These are phyloP conservation scores for Mystacides longicornis DNA, from an alignment of 2,888 invertebrate species.

Conservation along the genomic window DNA sequence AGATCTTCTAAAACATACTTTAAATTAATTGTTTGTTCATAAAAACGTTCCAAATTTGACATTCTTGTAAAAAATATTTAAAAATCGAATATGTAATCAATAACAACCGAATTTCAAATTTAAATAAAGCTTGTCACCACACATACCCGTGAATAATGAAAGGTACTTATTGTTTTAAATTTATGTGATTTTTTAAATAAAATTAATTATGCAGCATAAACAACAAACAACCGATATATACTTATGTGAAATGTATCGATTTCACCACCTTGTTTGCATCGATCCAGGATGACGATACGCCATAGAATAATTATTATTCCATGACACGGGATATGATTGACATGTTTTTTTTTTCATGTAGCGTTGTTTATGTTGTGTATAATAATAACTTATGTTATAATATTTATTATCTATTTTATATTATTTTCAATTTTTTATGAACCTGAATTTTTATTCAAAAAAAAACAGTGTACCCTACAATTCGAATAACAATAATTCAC, in stretches of 20 bases:
- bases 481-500: no score
- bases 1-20: no score
- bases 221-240: no score
- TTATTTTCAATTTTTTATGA: neutral
- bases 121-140: constrained; percentile 39
- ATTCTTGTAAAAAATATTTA: no score
- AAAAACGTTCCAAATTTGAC: no score
- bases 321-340: neutral
- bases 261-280: no score
- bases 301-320: neutral
- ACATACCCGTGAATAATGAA: constrained; percentile 48
- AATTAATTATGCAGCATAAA: neutral
- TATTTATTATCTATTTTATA: neutral
- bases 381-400: neutral
- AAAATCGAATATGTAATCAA: no score
- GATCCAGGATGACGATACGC: neutral
- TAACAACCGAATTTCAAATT: neutral
- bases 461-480: no score
- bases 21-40: no score
- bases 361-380: neutral
- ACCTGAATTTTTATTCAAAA: no score
- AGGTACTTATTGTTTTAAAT: constrained; percentile 35
- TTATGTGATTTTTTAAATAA: neutral
- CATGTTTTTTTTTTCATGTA: neutral
- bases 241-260: neutral